Evolutionary conservation across 2,113 vertebrate species (phyloP).

Genomic region (Aramus guarauna): DNA sequence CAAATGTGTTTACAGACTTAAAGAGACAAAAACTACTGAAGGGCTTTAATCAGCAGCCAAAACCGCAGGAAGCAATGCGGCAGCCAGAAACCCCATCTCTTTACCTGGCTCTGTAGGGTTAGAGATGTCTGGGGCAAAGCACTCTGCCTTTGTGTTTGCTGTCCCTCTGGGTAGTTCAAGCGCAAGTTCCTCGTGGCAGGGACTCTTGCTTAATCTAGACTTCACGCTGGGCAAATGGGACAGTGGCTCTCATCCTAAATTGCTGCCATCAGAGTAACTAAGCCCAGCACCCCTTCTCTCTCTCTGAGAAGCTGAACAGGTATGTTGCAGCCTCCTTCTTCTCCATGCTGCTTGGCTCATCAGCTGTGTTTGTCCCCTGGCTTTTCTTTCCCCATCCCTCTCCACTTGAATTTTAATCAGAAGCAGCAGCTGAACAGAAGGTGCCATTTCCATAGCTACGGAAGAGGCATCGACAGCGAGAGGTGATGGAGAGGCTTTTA

Average conservation of each 20-base stretch:
- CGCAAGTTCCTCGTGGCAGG: not conserved
- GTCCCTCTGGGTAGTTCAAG: not conserved
- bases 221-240: not conserved
- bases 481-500: constrained; percentile 21
- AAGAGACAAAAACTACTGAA: not conserved
- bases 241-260: not conserved
- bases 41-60: not conserved
- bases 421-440: constrained; percentile 7
- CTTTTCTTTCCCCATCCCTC: not conserved
- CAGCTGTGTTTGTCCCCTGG: not conserved
- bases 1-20: not conserved
- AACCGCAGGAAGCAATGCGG: not conserved
- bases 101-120: not conserved
- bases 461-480: not conserved
- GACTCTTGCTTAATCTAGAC: not conserved
- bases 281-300: not conserved
- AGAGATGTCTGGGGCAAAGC: not conserved
- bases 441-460: constrained; percentile 26
- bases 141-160: not conserved
- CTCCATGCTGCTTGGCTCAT: not conserved
- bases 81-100: not conserved
- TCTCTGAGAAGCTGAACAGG: not conserved
- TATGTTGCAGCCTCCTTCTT: not conserved
- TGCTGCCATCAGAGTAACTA: not conserved
- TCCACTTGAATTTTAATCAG: not conserved